Evolutionary conservation across 2,797 vertebrate species (phyloP).

Genomic region (Sciurus carolinensis): DNA sequence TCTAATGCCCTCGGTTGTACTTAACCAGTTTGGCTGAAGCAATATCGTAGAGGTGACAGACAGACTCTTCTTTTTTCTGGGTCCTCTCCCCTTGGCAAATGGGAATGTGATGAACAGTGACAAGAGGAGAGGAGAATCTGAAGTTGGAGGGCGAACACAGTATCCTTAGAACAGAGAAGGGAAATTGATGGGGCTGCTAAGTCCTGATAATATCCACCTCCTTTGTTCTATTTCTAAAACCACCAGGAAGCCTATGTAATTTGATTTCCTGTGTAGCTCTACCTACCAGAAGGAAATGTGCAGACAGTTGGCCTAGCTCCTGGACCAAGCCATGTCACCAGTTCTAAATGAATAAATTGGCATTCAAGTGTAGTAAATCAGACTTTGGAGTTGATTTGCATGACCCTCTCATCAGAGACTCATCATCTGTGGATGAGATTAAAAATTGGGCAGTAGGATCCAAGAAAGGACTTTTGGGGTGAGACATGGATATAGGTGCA

Average conservation of each 20-base stretch:
- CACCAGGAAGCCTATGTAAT: constrained; percentile 70
- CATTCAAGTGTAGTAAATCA: constrained; percentile 51
- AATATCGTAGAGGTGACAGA: background rate
- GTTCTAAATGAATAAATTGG: constrained; percentile 68
- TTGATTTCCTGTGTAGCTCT: constrained; percentile 76
- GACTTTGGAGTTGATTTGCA: constrained; percentile 18
- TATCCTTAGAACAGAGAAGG: constrained; percentile 39
- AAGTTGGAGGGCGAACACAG: background rate
- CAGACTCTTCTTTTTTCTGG: background rate
- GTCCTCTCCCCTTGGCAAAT: background rate
- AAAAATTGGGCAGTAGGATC: background rate
- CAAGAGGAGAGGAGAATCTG: background rate
- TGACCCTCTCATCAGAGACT: constrained; percentile 41
- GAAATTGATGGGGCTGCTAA: constrained; percentile 52
- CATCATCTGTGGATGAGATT: constrained; percentile 3
- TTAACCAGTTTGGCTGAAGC: background rate
- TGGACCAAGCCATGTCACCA: constrained; percentile 56
- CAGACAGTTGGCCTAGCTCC: constrained; percentile 73
- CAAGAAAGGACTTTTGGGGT: background rate
- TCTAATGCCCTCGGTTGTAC: background rate
- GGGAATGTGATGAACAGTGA: background rate
- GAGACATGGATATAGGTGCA: background rate
- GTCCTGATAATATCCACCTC: constrained; percentile 19
- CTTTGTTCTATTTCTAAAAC: constrained; percentile 77
- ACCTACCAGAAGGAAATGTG: constrained; percentile 70